A percentile compares a stretch with the other conserved stretches of the same genome.
Evolutionary conservation across 2,113 vertebrate genomes (phyloP).

Genomic region (Colossoma macropomum): DNA sequence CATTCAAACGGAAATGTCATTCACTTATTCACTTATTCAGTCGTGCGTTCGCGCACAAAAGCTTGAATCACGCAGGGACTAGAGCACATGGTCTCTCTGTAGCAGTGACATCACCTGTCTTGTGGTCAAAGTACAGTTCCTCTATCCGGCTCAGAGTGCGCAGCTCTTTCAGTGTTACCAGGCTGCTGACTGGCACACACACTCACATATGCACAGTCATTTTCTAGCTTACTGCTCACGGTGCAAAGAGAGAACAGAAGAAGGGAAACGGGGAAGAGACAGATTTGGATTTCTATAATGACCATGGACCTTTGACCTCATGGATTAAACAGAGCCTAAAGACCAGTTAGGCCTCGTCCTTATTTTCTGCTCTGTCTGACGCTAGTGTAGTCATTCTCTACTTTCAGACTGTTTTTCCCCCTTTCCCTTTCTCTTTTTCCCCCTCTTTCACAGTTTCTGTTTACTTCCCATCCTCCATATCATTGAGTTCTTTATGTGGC

Average conservation of each 20-base stretch:
- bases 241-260: constrained; percentile 13
- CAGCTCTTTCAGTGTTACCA: constrained; percentile 57
- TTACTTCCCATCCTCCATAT: neutral
- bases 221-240: neutral
- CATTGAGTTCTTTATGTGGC: constrained; percentile 29
- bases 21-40: neutral
- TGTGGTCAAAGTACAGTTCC: constrained; percentile 83
- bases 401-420: constrained; percentile 22
- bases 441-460: neutral
- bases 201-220: neutral
- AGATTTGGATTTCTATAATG: constrained; percentile 63
- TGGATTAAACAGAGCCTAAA: constrained; percentile 5
- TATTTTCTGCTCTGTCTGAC: constrained; percentile 1
- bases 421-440: neutral
- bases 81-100: constrained; percentile 68
- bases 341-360: neutral
- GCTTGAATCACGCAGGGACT: constrained; percentile 35
- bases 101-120: constrained; percentile 78
- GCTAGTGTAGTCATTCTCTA: constrained; percentile 18
- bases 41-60: constrained; percentile 21
- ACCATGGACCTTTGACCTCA: constrained; percentile 59
- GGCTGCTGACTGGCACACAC: constrained; percentile 48
- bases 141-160: constrained; percentile 73
- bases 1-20: neutral
- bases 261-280: constrained; percentile 40